Evolutionary conservation across 2,888 invertebrate species (phyloP).

Genomic region (Athalia cordata): DNA sequence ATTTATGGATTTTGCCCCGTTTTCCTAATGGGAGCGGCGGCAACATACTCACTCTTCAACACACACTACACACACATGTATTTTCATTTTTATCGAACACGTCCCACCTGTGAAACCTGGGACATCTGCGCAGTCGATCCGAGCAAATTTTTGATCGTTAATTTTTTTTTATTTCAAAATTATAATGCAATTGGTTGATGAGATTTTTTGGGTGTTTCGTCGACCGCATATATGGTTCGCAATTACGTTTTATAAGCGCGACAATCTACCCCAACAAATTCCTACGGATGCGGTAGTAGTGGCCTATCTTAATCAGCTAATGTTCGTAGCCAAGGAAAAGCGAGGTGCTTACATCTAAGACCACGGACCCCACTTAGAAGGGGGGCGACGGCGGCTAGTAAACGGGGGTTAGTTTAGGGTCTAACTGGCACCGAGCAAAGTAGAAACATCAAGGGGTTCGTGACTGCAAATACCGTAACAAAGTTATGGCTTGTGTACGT

Average conservation of each 20-base stretch:
- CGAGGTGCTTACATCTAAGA: slow-evolving; percentile 43
- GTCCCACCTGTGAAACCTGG: no score
- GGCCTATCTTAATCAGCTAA: slow-evolving; percentile 54
- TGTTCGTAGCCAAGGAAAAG: slow-evolving; percentile 46
- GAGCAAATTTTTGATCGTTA: no score
- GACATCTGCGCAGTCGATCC: no score
- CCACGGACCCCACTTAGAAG: slow-evolving; percentile 37
- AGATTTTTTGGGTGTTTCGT: no score
- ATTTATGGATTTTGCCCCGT: slow-evolving; percentile 49
- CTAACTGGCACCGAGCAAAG: slow-evolving; percentile 57
- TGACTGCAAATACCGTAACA: slow-evolving; percentile 66
- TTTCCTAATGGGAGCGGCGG: slow-evolving; percentile 6
- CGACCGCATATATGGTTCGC: neutral
- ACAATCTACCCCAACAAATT: slow-evolving; percentile 34
- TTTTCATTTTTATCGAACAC: neutral
- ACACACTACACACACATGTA: neutral
- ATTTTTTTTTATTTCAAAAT: no score
- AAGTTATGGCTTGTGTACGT: slow-evolving; percentile 61
- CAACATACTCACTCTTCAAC: neutral
- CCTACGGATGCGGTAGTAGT: slow-evolving; percentile 13
- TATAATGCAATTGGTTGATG: no score
- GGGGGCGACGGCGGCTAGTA: slow-evolving; percentile 23
- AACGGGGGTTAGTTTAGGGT: slow-evolving; percentile 52
- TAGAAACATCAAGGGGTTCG: slow-evolving; percentile 60
- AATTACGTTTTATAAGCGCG: slow-evolving; percentile 18